phyloP scores from a whole-genome alignment of 2,113 vertebrate genomes.

The Halichoerus grypus region DNA sequence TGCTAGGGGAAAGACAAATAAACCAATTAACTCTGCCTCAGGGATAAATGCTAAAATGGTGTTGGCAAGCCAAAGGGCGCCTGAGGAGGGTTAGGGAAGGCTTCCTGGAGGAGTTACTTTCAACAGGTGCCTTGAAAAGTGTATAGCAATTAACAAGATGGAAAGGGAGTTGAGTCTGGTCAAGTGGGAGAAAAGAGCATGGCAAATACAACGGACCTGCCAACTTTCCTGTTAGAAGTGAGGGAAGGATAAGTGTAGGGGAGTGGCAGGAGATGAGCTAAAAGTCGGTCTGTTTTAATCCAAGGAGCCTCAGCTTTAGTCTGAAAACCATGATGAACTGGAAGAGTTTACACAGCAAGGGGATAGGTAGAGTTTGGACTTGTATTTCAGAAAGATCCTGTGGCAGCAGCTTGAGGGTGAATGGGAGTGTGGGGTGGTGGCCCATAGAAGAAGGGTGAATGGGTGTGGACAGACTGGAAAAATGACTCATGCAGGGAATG shows the following conservation, averaged over 20 bases:
- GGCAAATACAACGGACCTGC: background rate
- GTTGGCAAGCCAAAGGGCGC: background rate
- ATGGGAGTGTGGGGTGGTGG: background rate
- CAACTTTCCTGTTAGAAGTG: background rate
- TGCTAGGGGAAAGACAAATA: background rate
- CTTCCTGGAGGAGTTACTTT: background rate
- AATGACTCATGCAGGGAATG: conserved; percentile 71
- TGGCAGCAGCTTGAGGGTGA: conserved; percentile 20
- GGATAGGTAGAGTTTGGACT: background rate
- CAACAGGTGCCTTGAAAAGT: background rate
- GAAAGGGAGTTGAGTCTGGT: background rate
- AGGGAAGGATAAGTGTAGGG: background rate
- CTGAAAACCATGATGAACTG: background rate
- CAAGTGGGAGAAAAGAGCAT: background rate
- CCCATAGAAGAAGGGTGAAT: conserved; percentile 41
- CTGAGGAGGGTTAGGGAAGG: background rate
- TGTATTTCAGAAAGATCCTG: conserved; percentile 9
- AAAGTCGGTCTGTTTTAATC: background rate
- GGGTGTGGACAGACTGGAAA: conserved; percentile 76
- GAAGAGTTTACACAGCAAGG: background rate
- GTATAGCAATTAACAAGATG: background rate
- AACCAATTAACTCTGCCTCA: background rate
- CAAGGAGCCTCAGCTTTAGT: background rate
- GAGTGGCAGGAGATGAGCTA: background rate
- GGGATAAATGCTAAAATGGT: background rate